Conservation (phyloP, 1,140 invertebrate species). For the Nomia melanderi region DNA sequence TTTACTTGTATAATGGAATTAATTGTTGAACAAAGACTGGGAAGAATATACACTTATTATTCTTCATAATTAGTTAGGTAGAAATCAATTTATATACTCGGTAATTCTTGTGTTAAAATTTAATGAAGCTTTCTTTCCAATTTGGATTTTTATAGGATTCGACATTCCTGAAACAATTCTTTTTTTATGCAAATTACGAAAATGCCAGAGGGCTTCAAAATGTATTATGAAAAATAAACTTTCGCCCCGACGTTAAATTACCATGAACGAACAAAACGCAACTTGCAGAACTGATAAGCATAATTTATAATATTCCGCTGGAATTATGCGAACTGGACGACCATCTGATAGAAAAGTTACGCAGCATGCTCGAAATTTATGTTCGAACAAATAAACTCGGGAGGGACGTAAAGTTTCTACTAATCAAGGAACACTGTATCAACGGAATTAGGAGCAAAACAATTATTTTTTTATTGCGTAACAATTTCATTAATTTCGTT, state of each 20-base stretch:
- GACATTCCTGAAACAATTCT: no score
- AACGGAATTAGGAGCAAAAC: neutral
- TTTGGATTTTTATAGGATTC: no score
- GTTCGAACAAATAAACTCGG: neutral
- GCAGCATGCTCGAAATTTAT: neutral
- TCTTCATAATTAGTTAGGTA: no score
- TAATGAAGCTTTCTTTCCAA: no score
- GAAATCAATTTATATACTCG: no score
- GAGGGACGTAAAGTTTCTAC: neutral
- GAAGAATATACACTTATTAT: no score
- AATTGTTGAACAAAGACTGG: no score
- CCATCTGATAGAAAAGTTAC: constrained; percentile 19
- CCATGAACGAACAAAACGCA: neutral
- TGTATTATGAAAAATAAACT: neutral
- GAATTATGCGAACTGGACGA: constrained; percentile 5
- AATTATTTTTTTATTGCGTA: neutral
- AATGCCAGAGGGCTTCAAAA: neutral
- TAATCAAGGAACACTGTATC: neutral
- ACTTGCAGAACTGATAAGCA: constrained; percentile 6
- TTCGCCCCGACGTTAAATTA: neutral
- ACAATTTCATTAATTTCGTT: neutral
- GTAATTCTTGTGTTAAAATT: no score
- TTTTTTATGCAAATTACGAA: neutral
- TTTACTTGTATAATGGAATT: no score
- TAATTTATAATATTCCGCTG: constrained; percentile 7